Evolutionary conservation across 2,113 vertebrate genomes (phyloP).

Genomic region (Furnarius figulus): DNA sequence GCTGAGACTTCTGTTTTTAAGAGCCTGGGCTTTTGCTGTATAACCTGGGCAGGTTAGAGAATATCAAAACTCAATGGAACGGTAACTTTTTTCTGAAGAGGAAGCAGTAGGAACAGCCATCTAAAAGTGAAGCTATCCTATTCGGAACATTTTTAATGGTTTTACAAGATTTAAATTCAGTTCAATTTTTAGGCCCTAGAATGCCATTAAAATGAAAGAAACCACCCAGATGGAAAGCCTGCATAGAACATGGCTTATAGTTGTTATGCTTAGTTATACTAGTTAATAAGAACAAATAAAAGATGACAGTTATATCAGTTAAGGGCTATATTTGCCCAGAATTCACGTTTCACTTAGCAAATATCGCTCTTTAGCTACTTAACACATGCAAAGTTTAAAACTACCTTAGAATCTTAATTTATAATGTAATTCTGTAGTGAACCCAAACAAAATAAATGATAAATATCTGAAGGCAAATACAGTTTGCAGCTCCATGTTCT

Average conservation of each 20-base stretch:
- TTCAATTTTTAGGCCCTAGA: not conserved
- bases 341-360: conserved; percentile 23
- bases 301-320: not conserved
- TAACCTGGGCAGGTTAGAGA: not conserved
- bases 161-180: not conserved
- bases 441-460: conserved; percentile 22
- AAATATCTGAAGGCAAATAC: conserved; percentile 45
- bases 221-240: not conserved
- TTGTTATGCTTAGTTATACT: not conserved
- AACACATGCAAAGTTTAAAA: conserved; percentile 9
- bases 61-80: not conserved
- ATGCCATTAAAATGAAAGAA: not conserved
- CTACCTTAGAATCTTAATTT: conserved; percentile 19
- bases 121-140: not conserved
- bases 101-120: not conserved
- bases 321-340: not conserved
- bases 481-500: conserved; percentile 29
- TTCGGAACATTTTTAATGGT: not conserved
- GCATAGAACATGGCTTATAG: not conserved
- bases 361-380: not conserved
- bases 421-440: conserved; percentile 52
- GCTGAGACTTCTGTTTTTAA: not conserved
- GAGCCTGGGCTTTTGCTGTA: not conserved
- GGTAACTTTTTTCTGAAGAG: not conserved
- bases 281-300: not conserved